Conservation (phyloP, 2,113 vertebrate genomes). For the Lathamus discolor region DNA sequence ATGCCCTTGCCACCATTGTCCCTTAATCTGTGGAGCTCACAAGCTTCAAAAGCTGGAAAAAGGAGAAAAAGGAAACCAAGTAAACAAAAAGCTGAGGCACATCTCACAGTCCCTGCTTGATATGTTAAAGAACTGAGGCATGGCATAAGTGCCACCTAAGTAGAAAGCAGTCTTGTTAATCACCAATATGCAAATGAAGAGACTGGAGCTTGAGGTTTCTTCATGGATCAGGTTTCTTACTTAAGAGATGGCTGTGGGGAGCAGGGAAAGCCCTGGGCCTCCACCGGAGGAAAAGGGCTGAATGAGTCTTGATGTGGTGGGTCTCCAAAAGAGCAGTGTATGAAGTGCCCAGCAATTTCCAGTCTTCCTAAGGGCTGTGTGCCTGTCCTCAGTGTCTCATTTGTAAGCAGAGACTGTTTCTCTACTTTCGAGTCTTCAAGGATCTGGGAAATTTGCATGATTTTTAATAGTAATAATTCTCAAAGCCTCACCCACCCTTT, state of each 20-base stretch:
- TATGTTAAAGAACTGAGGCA: background rate
- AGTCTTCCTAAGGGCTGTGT: background rate
- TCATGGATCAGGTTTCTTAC: background rate
- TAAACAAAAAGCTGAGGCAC: background rate
- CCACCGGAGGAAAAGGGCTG: background rate
- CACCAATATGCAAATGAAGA: background rate
- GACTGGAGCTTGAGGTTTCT: background rate
- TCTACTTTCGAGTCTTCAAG: background rate
- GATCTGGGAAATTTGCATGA: background rate
- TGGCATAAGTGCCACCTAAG: too few species aligned
- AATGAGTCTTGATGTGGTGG: background rate
- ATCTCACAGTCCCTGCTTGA: background rate
- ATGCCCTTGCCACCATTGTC: accelerated
- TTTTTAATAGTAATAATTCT: background rate
- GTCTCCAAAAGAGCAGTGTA: background rate
- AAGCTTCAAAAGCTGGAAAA: background rate
- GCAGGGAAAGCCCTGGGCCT: background rate
- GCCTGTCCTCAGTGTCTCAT: background rate
- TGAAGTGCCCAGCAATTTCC: background rate
- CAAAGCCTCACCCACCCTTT: background rate
- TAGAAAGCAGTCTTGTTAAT: background rate
- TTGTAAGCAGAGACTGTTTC: background rate
- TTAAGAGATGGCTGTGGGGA: background rate
- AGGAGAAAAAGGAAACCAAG: background rate
- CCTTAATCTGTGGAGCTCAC: background rate